A percentile compares a stretch with the other conserved stretches of the same genome.
These are phyloP conservation scores for Artibeus jamaicensis DNA, from an alignment of 2,797 vertebrate species.

Conservation along the genomic window DNA sequence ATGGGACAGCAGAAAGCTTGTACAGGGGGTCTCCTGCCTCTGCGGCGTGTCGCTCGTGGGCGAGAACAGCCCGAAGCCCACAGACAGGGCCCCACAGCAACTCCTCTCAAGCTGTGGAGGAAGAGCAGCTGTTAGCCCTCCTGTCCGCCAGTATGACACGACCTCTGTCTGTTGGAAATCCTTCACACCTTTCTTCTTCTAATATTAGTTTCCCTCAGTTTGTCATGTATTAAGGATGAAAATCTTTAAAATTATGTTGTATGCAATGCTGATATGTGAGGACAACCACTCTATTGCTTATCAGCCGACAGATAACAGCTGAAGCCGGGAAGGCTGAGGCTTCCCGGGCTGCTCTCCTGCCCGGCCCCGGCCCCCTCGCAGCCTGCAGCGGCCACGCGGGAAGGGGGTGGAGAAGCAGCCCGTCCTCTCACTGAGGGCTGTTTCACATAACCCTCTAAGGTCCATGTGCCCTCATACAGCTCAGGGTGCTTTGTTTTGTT, in stretches of 20 bases:
- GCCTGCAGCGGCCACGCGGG: background rate
- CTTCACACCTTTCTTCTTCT: background rate
- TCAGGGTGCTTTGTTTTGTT: background rate
- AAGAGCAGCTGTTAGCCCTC: background rate
- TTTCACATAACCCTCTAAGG: too few relatives aligned
- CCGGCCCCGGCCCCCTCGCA: background rate
- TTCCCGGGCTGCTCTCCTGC: fast-evolving
- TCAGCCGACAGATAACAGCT: background rate
- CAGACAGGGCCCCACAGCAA: background rate
- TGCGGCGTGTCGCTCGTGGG: fast-evolving
- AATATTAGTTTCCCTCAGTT: background rate
- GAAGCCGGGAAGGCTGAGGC: fast-evolving
- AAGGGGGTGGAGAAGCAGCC: fast-evolving
- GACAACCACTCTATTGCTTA: background rate
- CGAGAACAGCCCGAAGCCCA: fast-evolving
- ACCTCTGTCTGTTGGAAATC: background rate
- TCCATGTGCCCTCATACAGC: too few relatives aligned
- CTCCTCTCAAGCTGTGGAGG: too few relatives aligned
- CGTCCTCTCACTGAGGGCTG: background rate
- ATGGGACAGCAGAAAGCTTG: background rate
- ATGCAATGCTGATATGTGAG: background rate
- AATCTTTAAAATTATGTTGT: background rate
- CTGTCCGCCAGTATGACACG: fast-evolving
- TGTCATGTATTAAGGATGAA: background rate
- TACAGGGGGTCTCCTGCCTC: background rate